Evolutionary conservation across 2,113 vertebrate species (phyloP).

Genomic region (Paralichthys olivaceus): DNA sequence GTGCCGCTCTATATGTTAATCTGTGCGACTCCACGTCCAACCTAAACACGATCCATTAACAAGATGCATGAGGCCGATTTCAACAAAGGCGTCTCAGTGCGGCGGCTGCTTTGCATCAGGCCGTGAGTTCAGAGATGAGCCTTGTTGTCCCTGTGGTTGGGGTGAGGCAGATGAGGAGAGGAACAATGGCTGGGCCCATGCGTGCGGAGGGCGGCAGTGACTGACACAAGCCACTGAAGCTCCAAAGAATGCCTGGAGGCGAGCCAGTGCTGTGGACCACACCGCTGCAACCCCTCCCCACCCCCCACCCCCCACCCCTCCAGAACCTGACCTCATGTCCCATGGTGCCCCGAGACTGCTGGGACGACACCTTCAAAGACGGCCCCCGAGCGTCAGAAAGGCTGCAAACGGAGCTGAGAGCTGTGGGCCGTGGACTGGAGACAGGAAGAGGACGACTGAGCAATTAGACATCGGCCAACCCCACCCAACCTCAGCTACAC

Average conservation of each 20-base stretch:
- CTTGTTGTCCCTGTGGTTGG: slow-evolving; percentile 87
- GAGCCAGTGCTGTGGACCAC: slow-evolving; percentile 86
- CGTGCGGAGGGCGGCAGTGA: slow-evolving; percentile 89
- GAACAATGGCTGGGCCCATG: slow-evolving; percentile 90
- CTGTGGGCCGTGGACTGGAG: slow-evolving; percentile 80
- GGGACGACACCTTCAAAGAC: slow-evolving; percentile 96
- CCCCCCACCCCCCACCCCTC: slow-evolving; percentile 50
- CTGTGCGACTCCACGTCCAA: slow-evolving; percentile 38
- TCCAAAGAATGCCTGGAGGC: slow-evolving; percentile 91
- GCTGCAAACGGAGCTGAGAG: slow-evolving; percentile 82
- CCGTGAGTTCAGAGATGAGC: slow-evolving; percentile 86
- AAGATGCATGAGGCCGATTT: slow-evolving; percentile 53
- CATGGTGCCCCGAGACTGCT: slow-evolving; percentile 88
- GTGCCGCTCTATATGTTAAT: slow-evolving; percentile 18
- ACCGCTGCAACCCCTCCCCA: background rate
- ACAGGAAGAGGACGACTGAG: slow-evolving; percentile 83
- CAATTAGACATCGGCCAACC: slow-evolving; percentile 38
- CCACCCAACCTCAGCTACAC: slow-evolving; percentile 75
- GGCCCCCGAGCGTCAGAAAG: slow-evolving; percentile 86
- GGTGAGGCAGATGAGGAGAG: slow-evolving; percentile 88
- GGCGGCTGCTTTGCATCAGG: slow-evolving; percentile 82
- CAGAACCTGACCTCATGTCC: slow-evolving; percentile 89
- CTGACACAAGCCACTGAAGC: slow-evolving; percentile 91
- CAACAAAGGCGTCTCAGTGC: slow-evolving; percentile 87
- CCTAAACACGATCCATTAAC: slow-evolving; percentile 65